phyloP scores from a whole-genome alignment of 2,797 vertebrate genomes.

The Cuculus canorus region DNA sequence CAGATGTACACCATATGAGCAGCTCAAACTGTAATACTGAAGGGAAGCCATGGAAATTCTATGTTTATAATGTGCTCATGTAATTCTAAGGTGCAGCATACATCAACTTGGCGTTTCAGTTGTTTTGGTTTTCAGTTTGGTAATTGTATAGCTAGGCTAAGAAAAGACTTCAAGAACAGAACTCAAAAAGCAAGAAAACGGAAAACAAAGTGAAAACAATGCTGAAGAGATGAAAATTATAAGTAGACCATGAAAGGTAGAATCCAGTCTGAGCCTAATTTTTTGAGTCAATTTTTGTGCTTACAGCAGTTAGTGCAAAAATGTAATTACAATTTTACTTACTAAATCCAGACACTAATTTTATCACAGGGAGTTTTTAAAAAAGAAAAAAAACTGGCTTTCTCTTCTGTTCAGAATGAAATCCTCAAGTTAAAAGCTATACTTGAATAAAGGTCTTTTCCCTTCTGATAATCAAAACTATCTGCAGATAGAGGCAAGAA shows the following conservation, averaged over 20 bases:
- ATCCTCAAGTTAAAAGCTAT: not conserved
- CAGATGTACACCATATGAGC: slow-evolving; percentile 66
- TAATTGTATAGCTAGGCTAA: not conserved
- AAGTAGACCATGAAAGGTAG: not conserved
- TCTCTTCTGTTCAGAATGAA: not conserved
- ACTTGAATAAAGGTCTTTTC: not conserved
- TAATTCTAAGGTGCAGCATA: slow-evolving; percentile 14
- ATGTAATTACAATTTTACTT: not conserved
- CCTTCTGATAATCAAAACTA: not conserved
- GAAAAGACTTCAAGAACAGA: not conserved
- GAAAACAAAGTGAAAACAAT: not conserved
- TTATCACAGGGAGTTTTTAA: not conserved
- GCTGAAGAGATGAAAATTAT: not conserved
- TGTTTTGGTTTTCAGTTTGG: not conserved
- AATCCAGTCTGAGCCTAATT: not conserved
- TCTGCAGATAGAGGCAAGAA: not conserved
- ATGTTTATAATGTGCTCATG: not conserved
- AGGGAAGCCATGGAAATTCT: slow-evolving; percentile 21
- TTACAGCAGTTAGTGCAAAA: not conserved
- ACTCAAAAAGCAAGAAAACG: not conserved
- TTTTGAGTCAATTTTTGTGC: not conserved
- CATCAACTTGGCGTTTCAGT: not conserved
- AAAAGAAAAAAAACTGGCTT: not conserved
- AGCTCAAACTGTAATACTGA: not conserved
- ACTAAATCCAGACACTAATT: not conserved